Base-by-base conservation (phyloP, 2,113 vertebrate species). In the Puffinus mauretanicus region DNA sequence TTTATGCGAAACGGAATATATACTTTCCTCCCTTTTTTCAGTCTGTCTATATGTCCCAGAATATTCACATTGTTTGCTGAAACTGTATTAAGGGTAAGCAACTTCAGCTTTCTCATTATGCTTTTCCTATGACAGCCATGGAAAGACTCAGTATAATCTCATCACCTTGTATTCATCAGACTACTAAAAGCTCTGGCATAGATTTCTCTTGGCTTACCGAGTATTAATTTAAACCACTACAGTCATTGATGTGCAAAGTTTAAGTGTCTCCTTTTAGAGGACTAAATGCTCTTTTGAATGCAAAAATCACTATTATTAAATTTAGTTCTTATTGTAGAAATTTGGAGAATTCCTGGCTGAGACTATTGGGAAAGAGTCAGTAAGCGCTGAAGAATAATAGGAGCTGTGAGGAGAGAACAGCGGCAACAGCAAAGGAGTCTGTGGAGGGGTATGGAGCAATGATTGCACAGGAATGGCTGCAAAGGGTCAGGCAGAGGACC, bases 91-190 rank as follows among this genome's bases (percentile, higher is more conserved):
- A 85, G 5, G 13, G 47, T 81, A 94, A 87, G 34, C 44, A 86
- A 72, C 77, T 60, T 85, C 27, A 90, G 54, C 60, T 86, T 95
- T 95, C 79, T 83, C 24, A 16, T 96, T 95, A 49, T 64, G 54
- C 82, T 96, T 94, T 91, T 81, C 71, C 88, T 66, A 21, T 84
- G 84, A 90, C 81, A 97, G 49, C 75, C 75, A 44, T 90, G 67
- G n/a, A 88, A 96, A 83, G 72, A 60, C 29, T 67, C 79, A 27
- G 20, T 73, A 91, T 95, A 96, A 96, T 87, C 87, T 94, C 84
- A 95, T 94, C 93, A 78, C 51, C 57, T 83, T 57, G 47, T 60
- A 88, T 93, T 91, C 83, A 27, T 79, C 76, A 44, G 86, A 29
- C n/a, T 72, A 17, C 67, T 94, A 80, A 94, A 94, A 93, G 57